A percentile compares a stretch with the other conserved stretches of the same genome.
phyloP scores from a whole-genome alignment of 2,797 vertebrate genomes.

The Gephyroberyx darwinii region DNA sequence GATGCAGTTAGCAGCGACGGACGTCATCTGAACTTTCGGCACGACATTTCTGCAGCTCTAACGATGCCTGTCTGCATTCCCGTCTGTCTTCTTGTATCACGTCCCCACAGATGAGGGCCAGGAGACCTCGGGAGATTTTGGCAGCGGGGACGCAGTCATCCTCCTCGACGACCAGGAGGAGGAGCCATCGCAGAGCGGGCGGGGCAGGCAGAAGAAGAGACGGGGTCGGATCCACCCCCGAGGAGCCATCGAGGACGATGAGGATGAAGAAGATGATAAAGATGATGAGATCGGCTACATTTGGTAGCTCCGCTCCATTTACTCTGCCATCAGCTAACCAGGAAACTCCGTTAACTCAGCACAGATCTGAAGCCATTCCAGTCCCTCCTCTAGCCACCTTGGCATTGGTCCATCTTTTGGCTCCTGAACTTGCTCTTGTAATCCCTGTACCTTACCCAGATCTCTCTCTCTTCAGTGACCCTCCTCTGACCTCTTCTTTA shows the following conservation, averaged over 20 bases:
- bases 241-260: conserved; percentile 91
- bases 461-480: conserved; percentile 57
- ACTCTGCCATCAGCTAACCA: conserved; percentile 71
- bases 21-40: too few relatives aligned
- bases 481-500: conserved; percentile 54
- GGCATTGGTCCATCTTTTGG: conserved; percentile 64
- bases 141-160: conserved; percentile 89
- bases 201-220: conserved; percentile 85
- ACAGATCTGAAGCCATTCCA: conserved; percentile 89
- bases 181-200: conserved; percentile 77
- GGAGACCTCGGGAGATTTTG: conserved; percentile 95
- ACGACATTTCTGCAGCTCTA: background rate
- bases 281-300: conserved; percentile 94
- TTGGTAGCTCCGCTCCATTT: conserved; percentile 89
- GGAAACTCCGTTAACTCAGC: conserved; percentile 86
- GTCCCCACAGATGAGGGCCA: conserved; percentile 88
- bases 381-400: conserved; percentile 68
- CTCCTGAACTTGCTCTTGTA: conserved; percentile 58
- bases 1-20: conserved; percentile 23
- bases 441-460: conserved; percentile 44
- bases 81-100: conserved; percentile 14
- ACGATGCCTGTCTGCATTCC: background rate
- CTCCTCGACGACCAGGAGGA: conserved; percentile 91
- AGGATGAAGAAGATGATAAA: conserved; percentile 94
- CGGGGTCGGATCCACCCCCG: conserved; percentile 87